A percentile compares a stretch with the other conserved stretches of the same genome.
These are phyloP conservation scores for Crotalus tigris DNA, from an alignment of 2,113 vertebrate genomes.

Conservation along the genomic window DNA sequence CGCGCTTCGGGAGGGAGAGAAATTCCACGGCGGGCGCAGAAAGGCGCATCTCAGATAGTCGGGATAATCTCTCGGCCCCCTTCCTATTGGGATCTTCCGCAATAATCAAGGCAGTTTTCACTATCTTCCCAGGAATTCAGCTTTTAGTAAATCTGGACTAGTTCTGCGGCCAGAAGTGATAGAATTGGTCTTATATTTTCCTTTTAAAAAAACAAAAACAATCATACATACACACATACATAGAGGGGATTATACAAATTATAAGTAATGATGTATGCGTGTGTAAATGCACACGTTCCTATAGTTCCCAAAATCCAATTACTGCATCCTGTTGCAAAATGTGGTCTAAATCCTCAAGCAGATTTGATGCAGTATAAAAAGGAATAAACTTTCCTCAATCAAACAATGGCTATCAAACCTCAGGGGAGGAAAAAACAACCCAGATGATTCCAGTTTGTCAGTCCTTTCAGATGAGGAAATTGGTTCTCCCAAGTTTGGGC, in stretches of 20 bases:
- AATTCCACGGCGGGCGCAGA: neutral
- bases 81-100: neutral
- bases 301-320: neutral
- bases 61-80: no score
- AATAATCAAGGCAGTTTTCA: neutral
- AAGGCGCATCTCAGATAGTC: neutral
- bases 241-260: neutral
- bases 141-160: neutral
- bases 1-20: neutral
- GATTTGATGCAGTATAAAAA: neutral
- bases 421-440: neutral
- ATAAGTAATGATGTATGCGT: no score
- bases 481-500: neutral
- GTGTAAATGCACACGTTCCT: neutral
- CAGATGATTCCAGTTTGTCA: neutral
- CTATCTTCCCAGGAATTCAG: neutral
- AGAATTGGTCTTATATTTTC: neutral
- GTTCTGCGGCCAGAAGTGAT: neutral
- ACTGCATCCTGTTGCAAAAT: neutral
- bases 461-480: neutral
- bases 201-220: no score
- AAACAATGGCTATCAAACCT: neutral
- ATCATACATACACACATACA: neutral
- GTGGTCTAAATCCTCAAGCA: neutral
- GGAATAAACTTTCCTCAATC: neutral